Evolutionary conservation across 2,113 vertebrate genomes (phyloP).

Genomic region (Macrotus californicus): DNA sequence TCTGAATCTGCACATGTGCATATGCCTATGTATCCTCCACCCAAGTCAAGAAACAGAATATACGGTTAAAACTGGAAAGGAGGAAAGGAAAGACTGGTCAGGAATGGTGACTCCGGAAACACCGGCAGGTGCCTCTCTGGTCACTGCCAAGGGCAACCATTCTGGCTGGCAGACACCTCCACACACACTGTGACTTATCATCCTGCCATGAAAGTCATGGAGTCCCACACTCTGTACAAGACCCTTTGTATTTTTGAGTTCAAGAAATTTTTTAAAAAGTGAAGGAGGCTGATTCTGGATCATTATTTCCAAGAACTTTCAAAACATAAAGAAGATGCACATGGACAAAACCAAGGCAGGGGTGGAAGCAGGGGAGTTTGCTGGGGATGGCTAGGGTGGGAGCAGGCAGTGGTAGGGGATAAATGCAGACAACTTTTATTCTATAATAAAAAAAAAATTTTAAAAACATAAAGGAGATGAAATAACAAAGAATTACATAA

Average conservation of each 20-base stretch:
- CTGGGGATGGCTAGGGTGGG: too few species aligned
- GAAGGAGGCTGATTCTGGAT: neutral
- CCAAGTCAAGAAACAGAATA: neutral
- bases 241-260: neutral
- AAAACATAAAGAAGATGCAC: neutral
- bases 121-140: neutral
- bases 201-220: neutral
- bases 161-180: neutral
- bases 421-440: too few species aligned
- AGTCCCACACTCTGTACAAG: neutral
- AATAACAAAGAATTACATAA: neutral
- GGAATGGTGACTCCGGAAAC: neutral
- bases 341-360: too few species aligned
- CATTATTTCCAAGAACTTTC: neutral
- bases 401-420: too few species aligned
- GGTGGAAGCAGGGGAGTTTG: too few species aligned
- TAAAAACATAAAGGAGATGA: constrained; percentile 19
- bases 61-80: neutral
- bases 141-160: neutral
- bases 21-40: neutral
- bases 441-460: neutral
- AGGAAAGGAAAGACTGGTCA: neutral
- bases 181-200: neutral
- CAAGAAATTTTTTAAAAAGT: neutral
- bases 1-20: neutral